Percentiles rank a stretch among this genome's conserved stretches.
phyloP scores from a whole-genome alignment of 2,113 vertebrate species.

The Oreochromis tanganicae region DNA sequence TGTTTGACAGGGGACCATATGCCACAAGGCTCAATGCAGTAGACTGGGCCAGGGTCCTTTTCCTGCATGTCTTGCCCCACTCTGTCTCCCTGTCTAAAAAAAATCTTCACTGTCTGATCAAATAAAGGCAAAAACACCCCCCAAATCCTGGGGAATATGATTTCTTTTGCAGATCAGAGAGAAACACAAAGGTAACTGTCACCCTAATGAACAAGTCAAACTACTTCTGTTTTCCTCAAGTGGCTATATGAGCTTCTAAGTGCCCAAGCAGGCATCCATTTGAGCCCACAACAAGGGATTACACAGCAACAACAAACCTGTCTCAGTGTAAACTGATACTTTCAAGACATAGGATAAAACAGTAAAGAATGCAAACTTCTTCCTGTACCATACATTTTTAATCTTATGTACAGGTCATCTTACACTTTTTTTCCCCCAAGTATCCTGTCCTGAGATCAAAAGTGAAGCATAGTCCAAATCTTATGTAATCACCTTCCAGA shows the following conservation, averaged over 20 bases:
- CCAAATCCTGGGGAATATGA: not conserved
- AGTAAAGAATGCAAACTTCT: not conserved
- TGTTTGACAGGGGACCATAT: not conserved
- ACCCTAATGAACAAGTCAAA: constrained; percentile 20
- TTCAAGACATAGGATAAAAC: constrained; percentile 11
- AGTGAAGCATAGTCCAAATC: not conserved
- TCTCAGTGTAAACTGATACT: constrained; percentile 8
- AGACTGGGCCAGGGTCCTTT: not conserved
- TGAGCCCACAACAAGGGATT: constrained; percentile 68
- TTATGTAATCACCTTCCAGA: not conserved
- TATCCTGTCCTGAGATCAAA: not conserved
- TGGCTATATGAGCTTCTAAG: constrained; percentile 39
- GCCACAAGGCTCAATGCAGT: not conserved
- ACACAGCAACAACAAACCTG: constrained; percentile 59
- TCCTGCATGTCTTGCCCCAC: not conserved
- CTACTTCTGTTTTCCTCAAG: constrained; percentile 53
- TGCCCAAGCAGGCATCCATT: constrained; percentile 22
- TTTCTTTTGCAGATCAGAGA: not conserved
- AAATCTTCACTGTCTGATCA: not conserved
- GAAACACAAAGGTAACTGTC: constrained; percentile 2
- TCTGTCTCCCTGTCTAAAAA: not conserved
- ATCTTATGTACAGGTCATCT: not conserved
- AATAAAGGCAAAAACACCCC: not conserved
- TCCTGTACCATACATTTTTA: not conserved
- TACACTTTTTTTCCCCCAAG: not conserved